A percentile compares a stretch with the other conserved stretches of the same genome.
phyloP scores from a whole-genome alignment of 2,888 invertebrate species.

The Entomobrya proxima region DNA sequence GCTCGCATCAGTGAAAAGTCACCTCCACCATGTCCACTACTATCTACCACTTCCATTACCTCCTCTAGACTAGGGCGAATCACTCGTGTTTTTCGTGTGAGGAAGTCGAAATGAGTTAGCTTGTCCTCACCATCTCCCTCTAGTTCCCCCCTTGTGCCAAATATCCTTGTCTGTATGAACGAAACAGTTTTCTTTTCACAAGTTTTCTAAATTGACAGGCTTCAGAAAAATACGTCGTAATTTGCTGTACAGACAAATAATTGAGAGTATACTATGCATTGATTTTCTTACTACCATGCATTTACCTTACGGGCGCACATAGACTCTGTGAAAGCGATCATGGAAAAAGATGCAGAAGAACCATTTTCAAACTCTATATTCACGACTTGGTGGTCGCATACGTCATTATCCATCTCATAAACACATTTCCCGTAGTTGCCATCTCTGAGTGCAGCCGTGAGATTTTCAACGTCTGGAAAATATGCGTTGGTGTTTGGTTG shows the following conservation, averaged over 20 bases:
- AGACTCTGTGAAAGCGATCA: constrained; percentile 78
- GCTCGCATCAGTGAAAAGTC: constrained; percentile 69
- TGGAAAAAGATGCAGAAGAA: constrained; percentile 77
- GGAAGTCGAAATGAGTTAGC: constrained; percentile 73
- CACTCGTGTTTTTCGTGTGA: constrained; percentile 64
- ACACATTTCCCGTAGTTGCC: constrained; percentile 78
- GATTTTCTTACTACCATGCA: constrained; percentile 13
- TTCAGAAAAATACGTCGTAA: too few species aligned
- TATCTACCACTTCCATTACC: constrained; percentile 31
- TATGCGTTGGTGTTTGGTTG: neutral
- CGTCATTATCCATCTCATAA: constrained; percentile 78
- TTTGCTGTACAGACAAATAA: too few species aligned
- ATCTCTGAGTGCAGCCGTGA: constrained; percentile 72
- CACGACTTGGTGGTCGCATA: constrained; percentile 78
- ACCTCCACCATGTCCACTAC: constrained; percentile 73
- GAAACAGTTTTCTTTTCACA: neutral
- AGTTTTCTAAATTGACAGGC: too few species aligned
- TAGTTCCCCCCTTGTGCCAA: constrained; percentile 77
- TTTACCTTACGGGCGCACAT: constrained; percentile 76
- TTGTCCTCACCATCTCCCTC: constrained; percentile 74
- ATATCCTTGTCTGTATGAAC: constrained; percentile 76
- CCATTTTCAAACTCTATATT: constrained; percentile 78
- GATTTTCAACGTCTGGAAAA: constrained; percentile 72
- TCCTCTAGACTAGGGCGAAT: constrained; percentile 62
- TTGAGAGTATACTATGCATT: too few species aligned